These are phyloP conservation scores for Drosophila yooni DNA, from an alignment of 2,888 invertebrate genomes.

Conservation along the genomic window DNA sequence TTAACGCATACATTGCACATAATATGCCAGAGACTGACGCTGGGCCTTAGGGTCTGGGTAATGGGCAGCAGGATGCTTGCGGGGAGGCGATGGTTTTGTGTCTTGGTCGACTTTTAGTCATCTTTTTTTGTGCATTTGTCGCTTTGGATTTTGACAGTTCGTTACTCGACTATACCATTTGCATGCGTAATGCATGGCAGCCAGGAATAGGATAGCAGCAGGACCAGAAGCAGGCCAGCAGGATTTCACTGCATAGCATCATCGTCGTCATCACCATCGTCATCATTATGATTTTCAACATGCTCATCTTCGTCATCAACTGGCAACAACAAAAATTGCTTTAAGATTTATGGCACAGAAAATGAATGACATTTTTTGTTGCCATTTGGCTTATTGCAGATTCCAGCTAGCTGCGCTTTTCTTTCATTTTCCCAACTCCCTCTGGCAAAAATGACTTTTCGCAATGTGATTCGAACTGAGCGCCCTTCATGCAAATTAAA, in stretches of 20 bases:
- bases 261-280: conserved; percentile 14
- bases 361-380: conserved; percentile 56
- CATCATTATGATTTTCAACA: conserved; percentile 7
- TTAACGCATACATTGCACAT: conserved; percentile 59
- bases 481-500: conserved; percentile 71
- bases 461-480: conserved; percentile 41
- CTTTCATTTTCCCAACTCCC: background rate
- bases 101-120: conserved; percentile 51
- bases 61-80: conserved; percentile 8
- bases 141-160: conserved; percentile 80
- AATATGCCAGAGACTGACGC: conserved; percentile 49
- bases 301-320: conserved; percentile 44
- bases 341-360: conserved; percentile 67
- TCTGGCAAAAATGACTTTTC: conserved; percentile 56
- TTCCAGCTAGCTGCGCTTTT: conserved; percentile 48
- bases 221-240: conserved; percentile 20
- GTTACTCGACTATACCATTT: conserved; percentile 78
- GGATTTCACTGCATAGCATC: conserved; percentile 30
- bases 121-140: conserved; percentile 43
- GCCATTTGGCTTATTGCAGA: conserved; percentile 69
- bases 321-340: conserved; percentile 25
- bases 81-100: background rate
- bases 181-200: conserved; percentile 73
- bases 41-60: conserved; percentile 3
- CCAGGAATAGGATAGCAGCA: conserved; percentile 10